Conservation (phyloP, 2,113 vertebrate genomes). For the Mormoops blainvillei region DNA sequence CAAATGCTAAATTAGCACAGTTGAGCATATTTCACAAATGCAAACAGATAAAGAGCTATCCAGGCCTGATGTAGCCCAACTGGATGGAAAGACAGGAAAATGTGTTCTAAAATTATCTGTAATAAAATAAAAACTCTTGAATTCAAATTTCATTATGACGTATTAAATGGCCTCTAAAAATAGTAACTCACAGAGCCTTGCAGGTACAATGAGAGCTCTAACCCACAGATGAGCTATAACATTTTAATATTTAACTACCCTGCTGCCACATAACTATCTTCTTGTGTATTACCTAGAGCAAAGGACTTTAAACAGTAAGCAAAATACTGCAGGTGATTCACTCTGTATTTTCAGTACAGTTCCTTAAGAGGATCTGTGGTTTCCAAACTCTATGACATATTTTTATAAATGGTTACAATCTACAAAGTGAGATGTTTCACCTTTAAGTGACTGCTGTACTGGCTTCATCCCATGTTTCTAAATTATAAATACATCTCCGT, state of each 20-base stretch:
- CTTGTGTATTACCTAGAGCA: background rate
- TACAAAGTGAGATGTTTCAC: background rate
- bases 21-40: background rate
- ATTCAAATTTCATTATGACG: slow-evolving; percentile 8
- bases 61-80: background rate
- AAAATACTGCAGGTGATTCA: background rate
- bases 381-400: background rate
- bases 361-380: background rate
- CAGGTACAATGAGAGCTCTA: background rate
- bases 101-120: background rate
- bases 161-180: slow-evolving; percentile 46
- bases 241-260: slow-evolving; percentile 61
- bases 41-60: background rate
- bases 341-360: background rate
- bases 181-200: slow-evolving; percentile 14
- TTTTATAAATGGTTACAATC: background rate
- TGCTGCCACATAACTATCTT: background rate
- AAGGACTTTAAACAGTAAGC: background rate
- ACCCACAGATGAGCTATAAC: background rate
- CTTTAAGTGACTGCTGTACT: background rate
- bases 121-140: background rate
- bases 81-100: background rate
- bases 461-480: background rate
- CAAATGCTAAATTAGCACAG: background rate
- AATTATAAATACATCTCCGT: background rate